Evolutionary conservation across 2,888 invertebrate genomes (phyloP).

Genomic region (Machimus rusticus): DNA sequence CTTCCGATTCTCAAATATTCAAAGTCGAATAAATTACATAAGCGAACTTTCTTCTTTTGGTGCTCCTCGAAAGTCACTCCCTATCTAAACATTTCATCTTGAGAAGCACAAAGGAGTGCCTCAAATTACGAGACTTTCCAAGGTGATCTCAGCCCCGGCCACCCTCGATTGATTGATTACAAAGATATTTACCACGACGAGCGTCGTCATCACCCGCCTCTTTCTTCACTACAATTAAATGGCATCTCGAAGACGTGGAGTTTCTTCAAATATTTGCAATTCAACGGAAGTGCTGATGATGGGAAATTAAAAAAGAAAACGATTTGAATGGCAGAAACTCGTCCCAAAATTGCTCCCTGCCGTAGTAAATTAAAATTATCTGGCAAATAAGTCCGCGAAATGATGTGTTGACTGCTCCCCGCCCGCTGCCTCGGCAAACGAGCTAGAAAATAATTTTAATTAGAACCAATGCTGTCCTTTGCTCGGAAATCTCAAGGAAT

Average conservation of each 20-base stretch:
- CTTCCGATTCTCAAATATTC: neutral
- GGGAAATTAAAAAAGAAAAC: neutral
- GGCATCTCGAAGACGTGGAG: neutral
- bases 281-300: slow-evolving; percentile 26
- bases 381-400: neutral
- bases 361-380: neutral
- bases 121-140: neutral
- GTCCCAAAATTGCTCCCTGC: neutral
- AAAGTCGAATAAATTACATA: neutral
- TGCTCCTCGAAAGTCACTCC: neutral
- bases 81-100: neutral
- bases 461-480: slow-evolving; percentile 13
- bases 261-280: slow-evolving; percentile 29
- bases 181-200: neutral
- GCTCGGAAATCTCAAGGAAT: neutral
- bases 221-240: neutral
- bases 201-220: neutral
- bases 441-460: slow-evolving; percentile 26
- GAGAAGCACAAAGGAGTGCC: neutral
- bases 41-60: neutral
- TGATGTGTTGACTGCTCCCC: neutral
- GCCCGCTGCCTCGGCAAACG: neutral
- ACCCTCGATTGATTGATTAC: slow-evolving; percentile 8
- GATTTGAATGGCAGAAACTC: neutral
- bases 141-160: neutral